Evolutionary conservation across 2,113 vertebrate species (phyloP), one percentile per base, ranked within the genome.

Genomic region (Passer domesticus): DNA sequence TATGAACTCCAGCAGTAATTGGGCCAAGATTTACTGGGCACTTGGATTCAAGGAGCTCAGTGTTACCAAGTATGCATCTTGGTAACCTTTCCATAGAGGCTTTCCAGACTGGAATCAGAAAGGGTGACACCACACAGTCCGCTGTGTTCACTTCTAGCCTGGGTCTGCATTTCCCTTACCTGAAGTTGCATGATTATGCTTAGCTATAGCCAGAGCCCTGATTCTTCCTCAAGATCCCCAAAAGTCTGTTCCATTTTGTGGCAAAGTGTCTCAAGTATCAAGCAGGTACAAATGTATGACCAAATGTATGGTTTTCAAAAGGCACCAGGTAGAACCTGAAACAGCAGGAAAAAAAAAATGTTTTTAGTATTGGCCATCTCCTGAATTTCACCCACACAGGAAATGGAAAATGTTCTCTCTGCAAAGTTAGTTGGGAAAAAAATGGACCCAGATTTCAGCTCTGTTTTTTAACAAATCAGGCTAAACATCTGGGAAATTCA

Each of bases 1-100:
- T 33, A 6, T 44, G 72, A 73, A 30, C 37, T 60, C 49, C 11
- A 63, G 44, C 43, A 52, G 53, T 13, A 21, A 49, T 15, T 33
- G 52, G n/a, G 15, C 20, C 53, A 44, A 25, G 35, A 27, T n/a
- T n/a, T 49, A 43, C 35, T 7, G 30, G 25, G 56, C 0, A 0
- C 62, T 50, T 27, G 49, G 33, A 46, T 69, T 20, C 49, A 62
- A 17, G 8, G 46, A 24, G 58, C 33, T 85, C 83, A 68, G 5
- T 2, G 4, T 27, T 30, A n/a, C 21, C 49, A 37, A 47, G 21
- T 3, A 28, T 13, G 41, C 53, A 33, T 12, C 52, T 55, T 31
- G 30, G 52, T 55, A 56, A 16, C 55, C 30, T 35, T 68, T 68
- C 79, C 79, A 25, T 1, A 89, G 68, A 76, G 23, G 17, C 41